A percentile compares a stretch with the other conserved stretches of the same genome.
These are phyloP conservation scores for Riptortus pedestris DNA, from an alignment of 1,140 invertebrate species.

Conservation along the genomic window DNA sequence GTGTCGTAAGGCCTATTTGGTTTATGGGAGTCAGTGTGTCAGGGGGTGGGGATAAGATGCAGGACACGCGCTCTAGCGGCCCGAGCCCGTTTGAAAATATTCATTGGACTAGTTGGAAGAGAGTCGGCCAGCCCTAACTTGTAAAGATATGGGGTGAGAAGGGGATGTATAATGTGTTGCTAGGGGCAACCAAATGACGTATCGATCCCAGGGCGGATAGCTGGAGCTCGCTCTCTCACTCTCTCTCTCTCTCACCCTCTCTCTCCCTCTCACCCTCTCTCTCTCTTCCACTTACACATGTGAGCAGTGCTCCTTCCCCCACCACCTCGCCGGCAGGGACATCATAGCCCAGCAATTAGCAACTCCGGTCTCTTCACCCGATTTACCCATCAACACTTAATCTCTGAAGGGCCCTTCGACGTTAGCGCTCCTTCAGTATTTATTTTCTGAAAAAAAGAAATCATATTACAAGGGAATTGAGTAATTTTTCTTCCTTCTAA, in stretches of 20 bases:
- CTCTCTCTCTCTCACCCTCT: neutral
- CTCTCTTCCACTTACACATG: neutral
- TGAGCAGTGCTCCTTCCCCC: neutral
- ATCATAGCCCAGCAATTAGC: no score
- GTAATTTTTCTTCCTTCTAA: no score
- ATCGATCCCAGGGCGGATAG: constrained; percentile 10
- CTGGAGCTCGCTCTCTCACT: neutral
- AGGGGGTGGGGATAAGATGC: no score
- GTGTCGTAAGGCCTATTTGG: no score
- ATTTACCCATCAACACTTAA: no score
- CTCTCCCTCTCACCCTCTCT: neutral
- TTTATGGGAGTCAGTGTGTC: no score
- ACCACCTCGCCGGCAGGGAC: neutral
- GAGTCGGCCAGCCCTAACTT: neutral
- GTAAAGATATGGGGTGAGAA: constrained; percentile 15
- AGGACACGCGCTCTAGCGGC: no score
- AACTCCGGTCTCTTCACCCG: no score
- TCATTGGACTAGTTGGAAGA: neutral
- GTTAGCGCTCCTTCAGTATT: no score
- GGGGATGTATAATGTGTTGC: constrained; percentile 13
- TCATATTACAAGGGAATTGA: no score
- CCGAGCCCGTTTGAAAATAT: constrained; percentile 8
- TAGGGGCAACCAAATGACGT: constrained; percentile 11
- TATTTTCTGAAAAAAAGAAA: no score
- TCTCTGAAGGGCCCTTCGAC: no score